These are phyloP conservation scores for Daubentonia madagascariensis DNA, from an alignment of 2,113 vertebrate genomes.

Conservation along the genomic window DNA sequence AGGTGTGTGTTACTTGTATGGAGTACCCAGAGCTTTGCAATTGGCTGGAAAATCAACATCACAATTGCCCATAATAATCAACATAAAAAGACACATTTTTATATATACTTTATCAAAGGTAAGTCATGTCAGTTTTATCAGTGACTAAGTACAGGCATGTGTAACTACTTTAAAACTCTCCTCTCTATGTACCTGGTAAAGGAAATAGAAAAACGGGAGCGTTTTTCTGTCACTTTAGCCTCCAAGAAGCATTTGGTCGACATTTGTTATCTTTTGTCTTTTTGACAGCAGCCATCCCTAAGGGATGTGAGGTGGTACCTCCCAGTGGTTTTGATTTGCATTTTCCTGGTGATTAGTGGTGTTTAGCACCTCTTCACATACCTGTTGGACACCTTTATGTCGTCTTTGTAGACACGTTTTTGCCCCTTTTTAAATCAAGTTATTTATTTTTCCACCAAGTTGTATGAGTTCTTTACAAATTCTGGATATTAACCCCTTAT, in stretches of 20 bases:
- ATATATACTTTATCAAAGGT: fast-evolving
- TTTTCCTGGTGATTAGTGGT: neutral
- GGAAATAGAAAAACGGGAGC: fast-evolving
- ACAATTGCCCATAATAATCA: fast-evolving
- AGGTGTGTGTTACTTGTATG: fast-evolving
- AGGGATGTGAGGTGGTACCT: fast-evolving
- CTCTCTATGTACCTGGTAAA: fast-evolving
- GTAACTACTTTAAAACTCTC: neutral
- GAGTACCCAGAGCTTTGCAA: neutral
- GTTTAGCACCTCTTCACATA: no score
- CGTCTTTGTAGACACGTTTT: neutral
- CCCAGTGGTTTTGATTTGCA: neutral
- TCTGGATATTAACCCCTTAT: neutral
- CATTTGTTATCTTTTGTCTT: neutral
- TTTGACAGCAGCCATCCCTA: neutral
- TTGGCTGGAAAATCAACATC: neutral
- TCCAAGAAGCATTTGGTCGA: neutral
- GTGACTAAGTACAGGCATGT: fast-evolving
- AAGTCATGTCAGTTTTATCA: fast-evolving
- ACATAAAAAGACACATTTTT: fast-evolving
- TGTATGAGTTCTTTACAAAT: neutral
- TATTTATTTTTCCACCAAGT: neutral
- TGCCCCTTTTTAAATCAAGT: neutral
- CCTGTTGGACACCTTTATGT: neutral
- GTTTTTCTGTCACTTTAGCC: neutral